Evolutionary conservation across 2,113 vertebrate species (phyloP).

Genomic region (Nesogale talazaci): DNA sequence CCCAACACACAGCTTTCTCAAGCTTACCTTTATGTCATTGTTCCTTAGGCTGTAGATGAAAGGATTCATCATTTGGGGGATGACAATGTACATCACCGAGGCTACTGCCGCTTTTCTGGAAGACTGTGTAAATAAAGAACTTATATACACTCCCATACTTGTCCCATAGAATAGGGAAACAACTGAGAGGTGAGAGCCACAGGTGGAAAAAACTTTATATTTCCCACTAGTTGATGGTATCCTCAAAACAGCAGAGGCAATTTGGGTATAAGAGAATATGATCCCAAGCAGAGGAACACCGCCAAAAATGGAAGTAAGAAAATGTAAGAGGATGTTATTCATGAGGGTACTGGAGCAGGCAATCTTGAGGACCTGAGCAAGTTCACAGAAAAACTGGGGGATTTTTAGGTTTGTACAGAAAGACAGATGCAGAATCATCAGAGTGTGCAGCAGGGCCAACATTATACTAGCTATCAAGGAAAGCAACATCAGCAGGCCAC

Average conservation of each 20-base stretch:
- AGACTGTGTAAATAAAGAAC: background rate
- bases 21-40: no score
- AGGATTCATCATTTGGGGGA: background rate
- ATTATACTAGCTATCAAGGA: background rate
- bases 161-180: background rate
- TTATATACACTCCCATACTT: background rate
- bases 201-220: conserved; percentile 23
- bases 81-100: background rate
- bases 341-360: background rate
- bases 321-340: background rate
- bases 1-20: background rate
- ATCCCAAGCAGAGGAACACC: conserved; percentile 33
- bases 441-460: background rate
- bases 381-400: background rate
- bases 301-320: background rate
- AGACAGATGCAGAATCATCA: background rate
- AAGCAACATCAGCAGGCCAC: rapidly evolving
- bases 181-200: background rate
- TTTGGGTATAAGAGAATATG: conserved; percentile 49
- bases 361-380: background rate
- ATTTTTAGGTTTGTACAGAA: background rate
- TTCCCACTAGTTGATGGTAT: background rate
- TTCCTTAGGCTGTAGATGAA: background rate
- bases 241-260: conserved; percentile 45
- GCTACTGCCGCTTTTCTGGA: background rate